phyloP scores from a whole-genome alignment of 2,888 invertebrate species.

The Philopedon plagiatum region DNA sequence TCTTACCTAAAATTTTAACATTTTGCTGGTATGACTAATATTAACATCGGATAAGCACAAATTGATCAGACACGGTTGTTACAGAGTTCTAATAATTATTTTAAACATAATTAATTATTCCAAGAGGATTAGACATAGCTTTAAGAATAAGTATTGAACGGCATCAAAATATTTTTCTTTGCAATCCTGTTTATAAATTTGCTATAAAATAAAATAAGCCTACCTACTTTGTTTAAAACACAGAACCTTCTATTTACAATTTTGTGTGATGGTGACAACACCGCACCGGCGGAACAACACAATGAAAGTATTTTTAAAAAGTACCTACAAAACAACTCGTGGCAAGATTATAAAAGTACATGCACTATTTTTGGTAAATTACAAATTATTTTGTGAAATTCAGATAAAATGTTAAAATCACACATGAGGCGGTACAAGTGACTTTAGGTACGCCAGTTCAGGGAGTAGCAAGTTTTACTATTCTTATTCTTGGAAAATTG shows the following conservation, averaged over 20 bases:
- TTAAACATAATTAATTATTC: too few species aligned
- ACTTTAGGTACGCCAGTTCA: slow-evolving; percentile 3
- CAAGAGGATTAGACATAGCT: too few species aligned
- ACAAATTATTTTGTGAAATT: neutral
- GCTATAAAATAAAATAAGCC: too few species aligned
- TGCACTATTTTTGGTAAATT: neutral
- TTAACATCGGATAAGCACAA: neutral
- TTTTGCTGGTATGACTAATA: neutral
- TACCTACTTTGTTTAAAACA: too few species aligned
- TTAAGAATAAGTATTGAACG: too few species aligned
- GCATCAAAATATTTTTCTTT: too few species aligned
- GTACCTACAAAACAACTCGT: slow-evolving; percentile 12
- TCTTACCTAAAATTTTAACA: neutral
- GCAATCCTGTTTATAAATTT: too few species aligned
- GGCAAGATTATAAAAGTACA: neutral
- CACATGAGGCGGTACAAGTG: too few species aligned
- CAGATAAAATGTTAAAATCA: neutral
- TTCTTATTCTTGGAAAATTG: slow-evolving; percentile 29
- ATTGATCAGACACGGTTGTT: neutral
- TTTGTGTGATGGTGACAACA: slow-evolving; percentile 15
- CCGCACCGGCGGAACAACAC: neutral
- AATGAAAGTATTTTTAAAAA: neutral
- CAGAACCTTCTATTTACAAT: neutral
- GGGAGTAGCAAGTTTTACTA: slow-evolving; percentile 18
- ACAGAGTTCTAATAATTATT: neutral